Evolutionary conservation across 2,888 invertebrate species (phyloP).

Genomic region (Zelleria hepariella): DNA sequence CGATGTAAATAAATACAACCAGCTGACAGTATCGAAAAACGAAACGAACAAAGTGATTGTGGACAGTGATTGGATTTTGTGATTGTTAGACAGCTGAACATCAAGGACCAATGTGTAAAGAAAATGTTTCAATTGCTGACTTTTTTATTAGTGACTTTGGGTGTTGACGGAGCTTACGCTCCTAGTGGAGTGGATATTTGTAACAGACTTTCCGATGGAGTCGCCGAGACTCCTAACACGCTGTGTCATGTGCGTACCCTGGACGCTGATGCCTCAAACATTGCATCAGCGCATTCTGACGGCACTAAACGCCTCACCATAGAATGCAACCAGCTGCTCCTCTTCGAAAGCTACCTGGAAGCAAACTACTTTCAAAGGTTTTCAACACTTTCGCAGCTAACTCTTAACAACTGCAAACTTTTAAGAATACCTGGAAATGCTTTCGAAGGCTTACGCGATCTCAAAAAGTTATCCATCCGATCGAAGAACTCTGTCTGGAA

Average conservation of each 20-base stretch:
- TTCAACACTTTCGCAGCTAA: slow-evolving; percentile 81
- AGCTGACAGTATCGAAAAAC: slow-evolving; percentile 14
- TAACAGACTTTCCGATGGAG: slow-evolving; percentile 55
- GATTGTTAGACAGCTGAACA: background rate
- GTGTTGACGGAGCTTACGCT: slow-evolving; percentile 59
- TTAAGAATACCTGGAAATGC: slow-evolving; percentile 81
- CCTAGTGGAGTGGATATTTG: slow-evolving; percentile 57
- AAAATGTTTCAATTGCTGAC: slow-evolving; percentile 68
- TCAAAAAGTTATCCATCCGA: slow-evolving; percentile 84
- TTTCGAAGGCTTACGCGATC: slow-evolving; percentile 84
- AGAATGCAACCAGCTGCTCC: slow-evolving; percentile 82
- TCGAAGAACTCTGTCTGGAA: slow-evolving; percentile 87
- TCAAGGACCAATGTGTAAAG: slow-evolving; percentile 57
- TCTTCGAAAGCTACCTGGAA: slow-evolving; percentile 84
- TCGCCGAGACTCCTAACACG: slow-evolving; percentile 54
- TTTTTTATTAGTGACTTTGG: slow-evolving; percentile 65
- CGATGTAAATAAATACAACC: slow-evolving; percentile 50
- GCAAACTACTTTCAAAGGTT: slow-evolving; percentile 82
- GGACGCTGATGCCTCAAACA: slow-evolving; percentile 77
- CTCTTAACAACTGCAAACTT: slow-evolving; percentile 84
- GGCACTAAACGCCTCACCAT: slow-evolving; percentile 81
- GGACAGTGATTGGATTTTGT: slow-evolving; percentile 9
- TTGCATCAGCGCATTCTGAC: slow-evolving; percentile 74
- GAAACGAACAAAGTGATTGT: slow-evolving; percentile 15
- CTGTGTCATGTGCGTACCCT: slow-evolving; percentile 80